A percentile compares a stretch with the other conserved stretches of the same genome.
These are phyloP conservation scores for Dryocosmus kuriphilus DNA, from an alignment of 2,888 invertebrate species.

Conservation along the genomic window DNA sequence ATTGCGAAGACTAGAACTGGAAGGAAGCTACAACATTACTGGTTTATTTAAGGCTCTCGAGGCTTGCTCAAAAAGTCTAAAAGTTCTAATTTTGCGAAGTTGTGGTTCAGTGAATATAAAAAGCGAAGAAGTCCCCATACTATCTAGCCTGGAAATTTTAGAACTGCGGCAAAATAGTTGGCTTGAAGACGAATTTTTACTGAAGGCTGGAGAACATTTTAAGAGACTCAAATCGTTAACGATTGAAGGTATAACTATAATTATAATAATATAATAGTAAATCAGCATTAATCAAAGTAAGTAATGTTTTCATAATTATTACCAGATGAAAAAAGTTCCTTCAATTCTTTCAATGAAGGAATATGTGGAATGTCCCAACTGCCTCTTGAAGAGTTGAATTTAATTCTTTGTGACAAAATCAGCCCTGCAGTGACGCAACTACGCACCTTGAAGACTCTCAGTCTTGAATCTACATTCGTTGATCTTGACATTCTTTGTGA, in stretches of 20 bases:
- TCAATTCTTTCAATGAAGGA: background rate
- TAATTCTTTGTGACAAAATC: background rate
- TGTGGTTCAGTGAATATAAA: background rate
- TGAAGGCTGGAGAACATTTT: background rate
- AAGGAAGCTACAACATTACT: background rate
- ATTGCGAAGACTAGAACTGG: background rate
- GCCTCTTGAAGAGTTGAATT: background rate
- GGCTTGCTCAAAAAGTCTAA: background rate
- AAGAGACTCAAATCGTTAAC: background rate
- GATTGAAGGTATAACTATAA: background rate
- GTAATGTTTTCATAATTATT: background rate
- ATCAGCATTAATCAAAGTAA: too few species aligned
- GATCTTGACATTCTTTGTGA: background rate
- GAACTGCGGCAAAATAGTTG: background rate
- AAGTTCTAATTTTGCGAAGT: slow-evolving; percentile 2
- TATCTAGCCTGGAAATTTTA: background rate
- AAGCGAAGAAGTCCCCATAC: background rate
- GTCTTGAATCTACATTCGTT: background rate
- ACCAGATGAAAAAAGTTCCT: background rate
- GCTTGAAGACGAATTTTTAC: background rate
- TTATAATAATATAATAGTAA: too few species aligned
- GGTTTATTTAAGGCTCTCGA: background rate
- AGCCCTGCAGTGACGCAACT: background rate
- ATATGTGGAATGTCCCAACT: background rate
- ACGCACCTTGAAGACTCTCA: background rate